Conservation (phyloP, 2,113 vertebrate species). For the Pachypanchax playfairii region DNA sequence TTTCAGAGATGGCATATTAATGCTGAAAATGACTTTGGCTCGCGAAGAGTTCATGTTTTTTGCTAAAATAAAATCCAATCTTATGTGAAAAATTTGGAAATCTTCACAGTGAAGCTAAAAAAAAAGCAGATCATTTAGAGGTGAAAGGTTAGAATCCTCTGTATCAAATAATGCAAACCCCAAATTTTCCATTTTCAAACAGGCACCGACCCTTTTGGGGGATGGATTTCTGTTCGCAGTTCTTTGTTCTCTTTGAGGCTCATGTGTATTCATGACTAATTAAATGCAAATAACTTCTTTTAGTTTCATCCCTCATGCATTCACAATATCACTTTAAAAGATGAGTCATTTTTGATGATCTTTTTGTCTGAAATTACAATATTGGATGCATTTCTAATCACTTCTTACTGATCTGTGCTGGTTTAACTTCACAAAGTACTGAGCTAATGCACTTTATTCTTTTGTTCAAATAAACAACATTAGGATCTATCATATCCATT, state of each 20-base stretch:
- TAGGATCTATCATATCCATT: too few species aligned
- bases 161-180: slow-evolving; percentile 33
- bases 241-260: slow-evolving; percentile 46
- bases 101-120: slow-evolving; percentile 28
- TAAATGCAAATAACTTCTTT: slow-evolving; percentile 48
- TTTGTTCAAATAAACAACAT: too few species aligned
- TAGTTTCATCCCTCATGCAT: slow-evolving; percentile 14
- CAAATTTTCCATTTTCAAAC: slow-evolving; percentile 27
- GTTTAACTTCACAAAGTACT: slow-evolving; percentile 8
- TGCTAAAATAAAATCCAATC: slow-evolving; percentile 43
- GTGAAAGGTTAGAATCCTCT: slow-evolving; percentile 37
- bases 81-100: slow-evolving; percentile 27
- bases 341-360: slow-evolving; percentile 25
- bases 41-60: slow-evolving; percentile 35
- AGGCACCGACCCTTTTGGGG: slow-evolving; percentile 19
- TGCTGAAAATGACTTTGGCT: slow-evolving; percentile 19
- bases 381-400: slow-evolving; percentile 1
- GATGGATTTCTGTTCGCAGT: slow-evolving; percentile 17
- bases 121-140: slow-evolving; percentile 33
- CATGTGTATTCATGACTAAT: slow-evolving; percentile 41
- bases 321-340: slow-evolving; percentile 22
- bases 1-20: slow-evolving; percentile 19
- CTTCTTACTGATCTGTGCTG: slow-evolving; percentile 7
- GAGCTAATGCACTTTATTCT: too few species aligned
- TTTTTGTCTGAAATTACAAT: slow-evolving; percentile 6